A percentile compares a stretch with the other conserved stretches of the same genome.
These are phyloP conservation scores for Chalcis sispes DNA, from an alignment of 2,888 invertebrate genomes.

Conservation along the genomic window DNA sequence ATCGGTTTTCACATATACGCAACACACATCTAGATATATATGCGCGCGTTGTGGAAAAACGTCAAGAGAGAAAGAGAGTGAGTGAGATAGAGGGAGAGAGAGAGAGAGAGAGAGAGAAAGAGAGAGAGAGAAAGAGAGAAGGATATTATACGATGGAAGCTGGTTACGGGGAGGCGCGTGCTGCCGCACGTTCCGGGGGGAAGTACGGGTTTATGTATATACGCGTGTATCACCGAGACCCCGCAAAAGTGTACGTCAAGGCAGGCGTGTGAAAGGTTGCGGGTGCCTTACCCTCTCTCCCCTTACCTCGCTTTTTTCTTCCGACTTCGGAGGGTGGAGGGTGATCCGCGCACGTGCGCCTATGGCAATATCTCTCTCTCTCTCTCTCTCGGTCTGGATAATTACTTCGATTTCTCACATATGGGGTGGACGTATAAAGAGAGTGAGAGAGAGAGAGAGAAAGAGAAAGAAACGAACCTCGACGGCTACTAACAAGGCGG, in stretches of 20 bases:
- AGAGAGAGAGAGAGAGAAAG: too few relatives aligned
- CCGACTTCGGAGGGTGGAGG: not conserved
- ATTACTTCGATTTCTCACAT: conserved; percentile 50
- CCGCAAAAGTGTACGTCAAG: too few relatives aligned
- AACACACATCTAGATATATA: not conserved
- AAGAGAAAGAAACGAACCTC: not conserved
- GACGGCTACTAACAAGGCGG: conserved; percentile 34
- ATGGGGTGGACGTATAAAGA: too few relatives aligned
- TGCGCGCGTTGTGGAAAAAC: not conserved
- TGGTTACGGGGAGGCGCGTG: conserved; percentile 13
- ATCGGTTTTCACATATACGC: conserved; percentile 25
- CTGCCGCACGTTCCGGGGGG: conserved; percentile 29
- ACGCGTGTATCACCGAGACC: too few relatives aligned
- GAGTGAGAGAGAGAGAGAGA: too few relatives aligned
- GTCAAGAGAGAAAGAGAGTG: conserved; percentile 12
- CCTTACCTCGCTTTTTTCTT: not conserved
- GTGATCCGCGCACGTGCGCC: not conserved
- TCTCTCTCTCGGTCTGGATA: conserved; percentile 24
- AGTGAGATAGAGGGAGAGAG: too few relatives aligned
- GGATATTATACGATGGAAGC: too few relatives aligned
- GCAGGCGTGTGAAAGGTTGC: conserved; percentile 20
- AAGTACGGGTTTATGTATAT: not conserved
- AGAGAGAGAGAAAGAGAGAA: too few relatives aligned
- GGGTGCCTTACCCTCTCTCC: not conserved
- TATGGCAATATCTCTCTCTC: conserved; percentile 21